These are phyloP conservation scores for Reticulitermes speratus DNA, from an alignment of 1,140 invertebrate genomes.

Conservation along the genomic window DNA sequence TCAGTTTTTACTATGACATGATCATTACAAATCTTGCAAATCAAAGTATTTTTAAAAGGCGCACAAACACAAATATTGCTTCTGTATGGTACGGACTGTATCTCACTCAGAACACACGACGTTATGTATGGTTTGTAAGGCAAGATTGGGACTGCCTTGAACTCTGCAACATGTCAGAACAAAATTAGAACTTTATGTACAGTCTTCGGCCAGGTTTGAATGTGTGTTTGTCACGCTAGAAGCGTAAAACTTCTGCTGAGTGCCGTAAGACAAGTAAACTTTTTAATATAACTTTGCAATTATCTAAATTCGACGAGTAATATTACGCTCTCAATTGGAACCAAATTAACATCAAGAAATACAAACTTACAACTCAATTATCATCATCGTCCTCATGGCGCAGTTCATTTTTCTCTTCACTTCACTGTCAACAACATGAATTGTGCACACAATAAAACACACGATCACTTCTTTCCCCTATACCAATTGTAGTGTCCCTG, in stretches of 20 bases:
- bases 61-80: too few relatives aligned
- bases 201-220: background rate
- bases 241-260: background rate
- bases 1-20: too few relatives aligned
- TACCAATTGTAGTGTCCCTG: too few relatives aligned
- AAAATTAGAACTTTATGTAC: background rate
- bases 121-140: too few relatives aligned
- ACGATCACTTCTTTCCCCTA: too few relatives aligned
- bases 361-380: background rate
- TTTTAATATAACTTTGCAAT: background rate
- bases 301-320: background rate
- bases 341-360: background rate
- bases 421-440: background rate
- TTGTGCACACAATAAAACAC: too few relatives aligned
- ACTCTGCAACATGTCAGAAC: background rate
- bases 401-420: background rate
- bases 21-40: too few relatives aligned
- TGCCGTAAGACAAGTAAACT: background rate
- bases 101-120: too few relatives aligned
- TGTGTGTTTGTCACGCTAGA: background rate
- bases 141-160: background rate
- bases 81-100: too few relatives aligned
- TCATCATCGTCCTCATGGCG: background rate
- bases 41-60: too few relatives aligned
- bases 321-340: background rate